phyloP scores from a whole-genome alignment of 2,888 invertebrate species.

The Scaptomyza tumidula region DNA sequence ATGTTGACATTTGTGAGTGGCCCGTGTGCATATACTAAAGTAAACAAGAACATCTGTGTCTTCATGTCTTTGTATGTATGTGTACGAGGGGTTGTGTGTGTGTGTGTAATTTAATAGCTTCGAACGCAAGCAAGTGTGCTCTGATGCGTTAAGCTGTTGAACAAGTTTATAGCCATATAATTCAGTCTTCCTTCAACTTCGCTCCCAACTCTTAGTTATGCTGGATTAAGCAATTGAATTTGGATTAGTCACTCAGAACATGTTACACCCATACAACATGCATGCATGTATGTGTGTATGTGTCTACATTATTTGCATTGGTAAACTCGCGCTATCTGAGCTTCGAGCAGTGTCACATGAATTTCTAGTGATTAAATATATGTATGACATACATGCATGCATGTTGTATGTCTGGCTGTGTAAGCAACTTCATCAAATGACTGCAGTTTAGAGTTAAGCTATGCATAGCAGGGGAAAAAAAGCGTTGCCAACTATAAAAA shows the following conservation, averaged over 20 bases:
- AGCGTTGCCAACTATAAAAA: not conserved
- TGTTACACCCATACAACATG: not conserved
- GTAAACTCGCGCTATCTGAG: constrained; percentile 28
- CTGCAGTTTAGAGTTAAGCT: constrained; percentile 5
- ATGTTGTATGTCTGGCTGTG: not conserved
- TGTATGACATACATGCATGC: not conserved
- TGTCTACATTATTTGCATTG: constrained; percentile 40
- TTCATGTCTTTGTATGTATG: constrained; percentile 11
- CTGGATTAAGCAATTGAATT: constrained; percentile 72
- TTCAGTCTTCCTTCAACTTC: constrained; percentile 31
- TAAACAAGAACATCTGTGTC: constrained; percentile 3
- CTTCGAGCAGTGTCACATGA: constrained; percentile 30
- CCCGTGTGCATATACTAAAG: constrained; percentile 1
- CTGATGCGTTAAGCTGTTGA: constrained; percentile 53
- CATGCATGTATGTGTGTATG: not conserved
- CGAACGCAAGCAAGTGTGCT: constrained; percentile 47
- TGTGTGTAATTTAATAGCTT: constrained; percentile 58
- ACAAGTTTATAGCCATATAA: constrained; percentile 6
- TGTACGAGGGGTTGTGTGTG: not conserved
- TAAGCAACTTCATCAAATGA: constrained; percentile 1
- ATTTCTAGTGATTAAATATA: constrained; percentile 32
- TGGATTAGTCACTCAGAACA: constrained; percentile 49
- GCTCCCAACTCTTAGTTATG: constrained; percentile 58
- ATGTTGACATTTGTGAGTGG: constrained; percentile 53
- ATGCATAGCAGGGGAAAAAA: not conserved